Percentiles rank a stretch among this genome's conserved stretches.
Evolutionary conservation across 2,113 vertebrate genomes (phyloP).

Genomic region (Polyodon spathula): DNA sequence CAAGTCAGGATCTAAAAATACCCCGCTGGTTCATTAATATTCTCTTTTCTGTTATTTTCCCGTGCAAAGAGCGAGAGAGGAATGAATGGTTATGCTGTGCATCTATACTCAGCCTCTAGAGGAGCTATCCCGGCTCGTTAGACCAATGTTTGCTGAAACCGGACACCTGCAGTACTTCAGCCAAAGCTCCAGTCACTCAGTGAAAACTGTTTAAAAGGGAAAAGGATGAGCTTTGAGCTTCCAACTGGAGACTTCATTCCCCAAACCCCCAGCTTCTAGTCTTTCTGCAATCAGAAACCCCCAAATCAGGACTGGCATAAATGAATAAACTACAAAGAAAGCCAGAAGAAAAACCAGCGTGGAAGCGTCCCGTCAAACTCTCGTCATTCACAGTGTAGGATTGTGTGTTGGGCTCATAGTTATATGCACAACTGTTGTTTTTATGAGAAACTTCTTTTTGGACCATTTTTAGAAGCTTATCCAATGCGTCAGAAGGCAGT

Average conservation of each 20-base stretch:
- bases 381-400: conserved; percentile 45
- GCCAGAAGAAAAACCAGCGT: conserved; percentile 45
- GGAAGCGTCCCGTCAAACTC: conserved; percentile 48
- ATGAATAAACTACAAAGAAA: conserved; percentile 61
- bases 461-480: conserved; percentile 46
- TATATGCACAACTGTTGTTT: conserved; percentile 46
- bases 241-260: conserved; percentile 49
- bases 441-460: conserved; percentile 45
- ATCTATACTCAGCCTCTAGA: conserved; percentile 64
- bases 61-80: conserved; percentile 23
- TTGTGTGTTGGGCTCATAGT: conserved; percentile 54
- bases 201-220: conserved; percentile 86
- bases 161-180: conserved; percentile 73
- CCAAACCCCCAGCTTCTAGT: conserved; percentile 37
- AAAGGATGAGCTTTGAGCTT: conserved; percentile 58
- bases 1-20: background rate
- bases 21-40: background rate
- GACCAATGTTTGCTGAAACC: conserved; percentile 81
- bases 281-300: conserved; percentile 38
- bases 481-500: conserved; percentile 46
- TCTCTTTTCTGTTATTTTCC: conserved; percentile 18
- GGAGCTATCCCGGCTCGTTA: conserved; percentile 60
- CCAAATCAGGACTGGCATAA: conserved; percentile 60
- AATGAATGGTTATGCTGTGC: conserved; percentile 7
- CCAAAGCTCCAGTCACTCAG: conserved; percentile 56